Evolutionary conservation across 2,888 invertebrate species (phyloP).

Genomic region (Xestobium rufovillosum): DNA sequence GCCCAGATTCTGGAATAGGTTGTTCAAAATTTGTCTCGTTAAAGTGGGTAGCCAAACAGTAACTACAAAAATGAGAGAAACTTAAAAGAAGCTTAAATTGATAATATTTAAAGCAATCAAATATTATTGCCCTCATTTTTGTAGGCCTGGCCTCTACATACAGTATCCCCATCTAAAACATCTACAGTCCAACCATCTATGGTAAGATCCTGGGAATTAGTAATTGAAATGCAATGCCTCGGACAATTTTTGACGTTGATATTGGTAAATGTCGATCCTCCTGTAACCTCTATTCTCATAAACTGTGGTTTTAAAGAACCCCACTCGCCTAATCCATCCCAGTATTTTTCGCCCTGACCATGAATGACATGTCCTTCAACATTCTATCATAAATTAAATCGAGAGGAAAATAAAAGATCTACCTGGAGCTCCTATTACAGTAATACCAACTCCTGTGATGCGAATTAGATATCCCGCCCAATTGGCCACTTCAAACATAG

Average conservation of each 20-base stretch:
- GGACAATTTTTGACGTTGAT: conserved; percentile 22
- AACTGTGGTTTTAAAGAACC: conserved; percentile 24
- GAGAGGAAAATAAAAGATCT: conserved; percentile 3
- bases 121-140: too few species aligned
- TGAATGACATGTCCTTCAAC: too few species aligned
- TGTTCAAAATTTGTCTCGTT: too few species aligned
- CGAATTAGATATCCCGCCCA: conserved; percentile 15
- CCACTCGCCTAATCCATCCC: conserved; percentile 22
- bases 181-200: conserved; percentile 19
- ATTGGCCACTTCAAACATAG: conserved; percentile 12
- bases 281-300: conserved; percentile 20
- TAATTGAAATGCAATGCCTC: conserved; percentile 19
- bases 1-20: conserved; percentile 14
- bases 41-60: too few species aligned
- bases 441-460: conserved; percentile 14
- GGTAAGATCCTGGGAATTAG: conserved; percentile 14
- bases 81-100: too few species aligned
- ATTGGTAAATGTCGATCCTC: conserved; percentile 18
- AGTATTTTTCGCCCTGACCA: conserved; percentile 22
- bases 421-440: conserved; percentile 16
- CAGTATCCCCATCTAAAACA: conserved; percentile 20
- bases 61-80: too few species aligned
- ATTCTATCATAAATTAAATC: conserved; percentile 7
- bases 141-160: conserved; percentile 12
- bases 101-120: too few species aligned